Base-by-base conservation (phyloP, 2,888 invertebrate genomes). In the Latheticus oryzae region DNA sequence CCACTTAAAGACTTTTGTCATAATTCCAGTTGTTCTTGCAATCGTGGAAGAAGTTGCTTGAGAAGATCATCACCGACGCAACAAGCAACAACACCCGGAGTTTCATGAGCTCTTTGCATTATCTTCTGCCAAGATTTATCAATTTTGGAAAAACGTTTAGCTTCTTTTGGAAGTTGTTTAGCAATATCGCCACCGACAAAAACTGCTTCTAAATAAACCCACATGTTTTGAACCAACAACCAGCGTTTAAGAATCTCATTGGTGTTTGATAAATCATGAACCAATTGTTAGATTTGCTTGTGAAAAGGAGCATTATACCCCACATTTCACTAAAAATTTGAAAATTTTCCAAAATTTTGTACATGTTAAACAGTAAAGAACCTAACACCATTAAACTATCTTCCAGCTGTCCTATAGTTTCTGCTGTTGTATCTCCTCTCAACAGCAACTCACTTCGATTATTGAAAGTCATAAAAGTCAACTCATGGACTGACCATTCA, bases 111-210 rank as follows among this genome's bases (percentile, higher is more conserved):
- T 57, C 96, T 82, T 78, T 95, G 94, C 95, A 95, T 95, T 43
- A 97, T 97, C 78, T 96, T 97, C 78, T 96, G 95, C 97, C 97
- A 97, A 0, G 96, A 95, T 76, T 97, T 97, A 78, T 97, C 97
- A 59, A 97, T 97, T 82, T 95, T 97, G 19, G 93, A 92, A 79
- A 97, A 97, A 63, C 94, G 83, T 75, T 95, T 95, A 0, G 95
- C 95, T 79, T 95, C 95, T 74, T 94, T 94, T 0, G 97, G 97
- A 38, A 97, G 79, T 74, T 97, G 97, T 73, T 97, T 97, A n/a
- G 97, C 97, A 68, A 97, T 97, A 74, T 97, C 97, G 50, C 97
- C 97, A 1, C 97, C 97, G 0, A 97, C 97, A 78, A 97, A 97
- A 0, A 97, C 97, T 0, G 97, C 97, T 78, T 97, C 97, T 12